Conservation (phyloP, 2,113 vertebrate genomes). For the Phaetusa simplex region DNA sequence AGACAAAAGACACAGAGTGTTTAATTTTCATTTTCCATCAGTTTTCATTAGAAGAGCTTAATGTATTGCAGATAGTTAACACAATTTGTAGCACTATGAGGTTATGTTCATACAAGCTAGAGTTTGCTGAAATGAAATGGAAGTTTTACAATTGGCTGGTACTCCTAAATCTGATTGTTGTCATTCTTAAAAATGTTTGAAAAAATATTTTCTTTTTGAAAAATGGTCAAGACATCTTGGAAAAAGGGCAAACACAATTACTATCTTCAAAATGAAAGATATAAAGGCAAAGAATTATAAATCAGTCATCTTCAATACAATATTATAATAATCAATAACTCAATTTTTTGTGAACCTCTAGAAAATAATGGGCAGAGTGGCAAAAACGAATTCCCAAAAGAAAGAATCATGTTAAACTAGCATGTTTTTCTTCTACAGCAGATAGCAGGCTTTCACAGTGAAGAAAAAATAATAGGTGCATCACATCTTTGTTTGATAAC, state of each 20-base stretch:
- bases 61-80: neutral
- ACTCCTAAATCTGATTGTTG: neutral
- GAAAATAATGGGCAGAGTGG: neutral
- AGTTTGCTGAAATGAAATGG: neutral
- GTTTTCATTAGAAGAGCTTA: neutral
- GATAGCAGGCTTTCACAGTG: neutral
- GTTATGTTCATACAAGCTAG: neutral
- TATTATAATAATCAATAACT: neutral
- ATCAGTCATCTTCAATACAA: neutral
- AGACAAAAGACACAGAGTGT: neutral
- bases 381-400: neutral
- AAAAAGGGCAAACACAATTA: neutral
- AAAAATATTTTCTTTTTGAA: neutral
- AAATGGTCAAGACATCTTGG: neutral
- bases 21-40: neutral
- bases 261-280: neutral
- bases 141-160: neutral
- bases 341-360: neutral
- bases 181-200: neutral
- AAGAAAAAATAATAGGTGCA: neutral
- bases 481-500: neutral
- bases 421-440: neutral
- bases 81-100: neutral
- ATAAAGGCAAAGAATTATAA: neutral
- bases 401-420: neutral